Percentiles rank a stretch among this genome's conserved stretches.
These are phyloP conservation scores for Ganaspis brasiliensis DNA, from an alignment of 2,888 invertebrate species.

Conservation along the genomic window DNA sequence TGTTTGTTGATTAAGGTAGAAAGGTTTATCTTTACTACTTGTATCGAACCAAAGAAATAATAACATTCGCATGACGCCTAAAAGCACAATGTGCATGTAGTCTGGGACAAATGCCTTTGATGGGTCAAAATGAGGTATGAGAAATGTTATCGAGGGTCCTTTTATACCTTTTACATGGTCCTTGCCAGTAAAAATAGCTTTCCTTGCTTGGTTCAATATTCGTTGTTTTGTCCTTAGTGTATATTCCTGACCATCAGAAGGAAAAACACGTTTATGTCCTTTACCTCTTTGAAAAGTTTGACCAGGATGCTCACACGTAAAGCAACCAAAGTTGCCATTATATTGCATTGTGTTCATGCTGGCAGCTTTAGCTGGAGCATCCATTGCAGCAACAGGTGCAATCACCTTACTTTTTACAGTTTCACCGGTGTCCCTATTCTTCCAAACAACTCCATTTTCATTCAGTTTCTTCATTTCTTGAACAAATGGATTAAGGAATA, in stretches of 20 bases:
- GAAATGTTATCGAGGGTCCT: constrained; percentile 16
- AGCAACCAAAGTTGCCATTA: not conserved
- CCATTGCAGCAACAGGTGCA: not conserved
- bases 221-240: not conserved
- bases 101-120: constrained; percentile 22
- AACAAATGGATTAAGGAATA: not conserved
- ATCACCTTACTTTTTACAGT: not conserved
- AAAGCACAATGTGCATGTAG: no score
- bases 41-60: no score
- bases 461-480: not conserved
- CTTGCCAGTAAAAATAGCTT: not conserved
- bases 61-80: no score
- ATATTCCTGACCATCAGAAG: not conserved
- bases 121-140: constrained; percentile 42
- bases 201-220: not conserved
- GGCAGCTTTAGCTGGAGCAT: not conserved
- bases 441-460: not conserved
- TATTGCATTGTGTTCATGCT: not conserved
- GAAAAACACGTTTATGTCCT: not conserved
- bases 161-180: constrained; percentile 45
- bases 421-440: not conserved
- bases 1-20: no score
- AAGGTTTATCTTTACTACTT: no score
- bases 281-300: not conserved
- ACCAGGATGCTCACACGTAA: not conserved